Evolutionary conservation across 2,888 invertebrate species (phyloP), one percentile per base, ranked within the genome.

Genomic region (Meloe dianella): DNA sequence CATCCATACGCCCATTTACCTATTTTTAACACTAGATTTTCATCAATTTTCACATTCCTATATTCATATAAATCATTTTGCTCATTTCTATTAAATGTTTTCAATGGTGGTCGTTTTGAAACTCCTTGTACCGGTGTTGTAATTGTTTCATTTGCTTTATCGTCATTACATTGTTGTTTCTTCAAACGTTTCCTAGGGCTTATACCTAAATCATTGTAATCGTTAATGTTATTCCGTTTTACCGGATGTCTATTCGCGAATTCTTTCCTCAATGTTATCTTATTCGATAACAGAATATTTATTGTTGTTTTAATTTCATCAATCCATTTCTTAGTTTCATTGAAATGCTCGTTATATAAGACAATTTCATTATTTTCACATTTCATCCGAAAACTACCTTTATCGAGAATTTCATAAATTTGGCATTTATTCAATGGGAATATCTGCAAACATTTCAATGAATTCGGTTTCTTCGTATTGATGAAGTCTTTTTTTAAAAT

Each of bases 361-460:
- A 88, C 84, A 1, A 89, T 82, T 29, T 85, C 86, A 73, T 89
- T 87, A 32, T 86, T 85, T 68, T 89, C 86, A 71, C 90, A 90
- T 0, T 84, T 84, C 5, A 91, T 83, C 78, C 87, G 87, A 71
- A 91, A 89, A 70, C 88, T 86, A 0, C 89, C 89, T 68, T 86
- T 86, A 65, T 86, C 87, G 10, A 84, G 71, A 71, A 90, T 85
- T 66, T 89, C 86, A 47, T 86, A 85, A 1, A 92, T 86, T 70
- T 85, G 86, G 78, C 91, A 92, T 78, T 92, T 91, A 66, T 89
- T 89, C 8, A 93, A 81, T 0, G 92, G 92, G 64, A 92, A 85
- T 56, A 91, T 88, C 77, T 89, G 89, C 68, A 88, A 87, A 72
- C 91, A 90, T 74, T 87, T 87, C 7, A 91, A 77, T 0, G 89